Conservation (phyloP, 1,140 invertebrate genomes). For the Caenorhabditis brenneri region DNA sequence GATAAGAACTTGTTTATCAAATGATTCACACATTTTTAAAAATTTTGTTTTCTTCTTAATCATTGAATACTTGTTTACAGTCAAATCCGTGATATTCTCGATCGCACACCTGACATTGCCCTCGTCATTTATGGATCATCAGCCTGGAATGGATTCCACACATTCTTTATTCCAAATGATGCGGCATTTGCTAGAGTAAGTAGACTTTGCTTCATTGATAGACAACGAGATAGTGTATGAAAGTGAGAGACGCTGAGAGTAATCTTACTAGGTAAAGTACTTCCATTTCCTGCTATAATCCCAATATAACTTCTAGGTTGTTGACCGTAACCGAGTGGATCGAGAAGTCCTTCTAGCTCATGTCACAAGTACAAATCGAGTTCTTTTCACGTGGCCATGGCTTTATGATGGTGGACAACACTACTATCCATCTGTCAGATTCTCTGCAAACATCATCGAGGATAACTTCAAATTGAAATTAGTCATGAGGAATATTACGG, state of each 20-base stretch:
- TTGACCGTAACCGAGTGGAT: constrained; percentile 69
- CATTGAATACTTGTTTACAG: no score
- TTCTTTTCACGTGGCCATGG: constrained; percentile 69
- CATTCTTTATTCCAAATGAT: constrained; percentile 69
- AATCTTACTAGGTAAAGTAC: no score
- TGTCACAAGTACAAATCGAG: constrained; percentile 68
- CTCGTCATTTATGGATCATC: constrained; percentile 69
- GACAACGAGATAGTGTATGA: not conserved
- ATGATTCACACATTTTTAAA: no score
- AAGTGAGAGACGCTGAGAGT: not conserved
- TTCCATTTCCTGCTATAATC: not conserved
- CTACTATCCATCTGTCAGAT: constrained; percentile 70
- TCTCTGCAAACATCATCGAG: constrained; percentile 70
- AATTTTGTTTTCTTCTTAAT: no score
- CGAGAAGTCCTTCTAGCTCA: constrained; percentile 70
- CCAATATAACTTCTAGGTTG: constrained; percentile 55
- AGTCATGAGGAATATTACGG: constrained; percentile 69
- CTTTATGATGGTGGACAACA: constrained; percentile 69
- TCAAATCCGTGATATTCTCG: constrained; percentile 67
- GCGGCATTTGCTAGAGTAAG: constrained; percentile 67
- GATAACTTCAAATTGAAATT: constrained; percentile 71
- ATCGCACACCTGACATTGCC: constrained; percentile 70
- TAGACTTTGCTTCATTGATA: not conserved
- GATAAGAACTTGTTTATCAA: no score
- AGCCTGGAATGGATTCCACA: constrained; percentile 71